These are phyloP conservation scores for Ptychoptera albimana DNA, from an alignment of 2,888 invertebrate species.

Conservation along the genomic window DNA sequence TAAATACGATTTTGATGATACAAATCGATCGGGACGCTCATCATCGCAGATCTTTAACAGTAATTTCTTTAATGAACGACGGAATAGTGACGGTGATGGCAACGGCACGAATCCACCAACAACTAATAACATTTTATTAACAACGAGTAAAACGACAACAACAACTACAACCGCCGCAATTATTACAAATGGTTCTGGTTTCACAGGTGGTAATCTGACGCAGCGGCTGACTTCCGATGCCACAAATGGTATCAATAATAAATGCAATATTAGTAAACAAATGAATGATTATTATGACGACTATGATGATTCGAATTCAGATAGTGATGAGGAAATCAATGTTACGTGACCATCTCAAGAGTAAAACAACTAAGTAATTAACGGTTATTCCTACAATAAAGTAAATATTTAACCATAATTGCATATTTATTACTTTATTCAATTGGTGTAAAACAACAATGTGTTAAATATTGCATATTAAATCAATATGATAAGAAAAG, in stretches of 20 bases:
- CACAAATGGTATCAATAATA: constrained; percentile 4
- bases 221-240: constrained; percentile 10
- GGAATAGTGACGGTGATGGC: constrained; percentile 2
- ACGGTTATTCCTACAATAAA: no score
- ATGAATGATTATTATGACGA: constrained; percentile 30
- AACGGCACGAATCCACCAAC: neutral
- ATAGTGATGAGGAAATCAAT: constrained; percentile 70
- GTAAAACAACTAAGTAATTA: no score
- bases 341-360: constrained; percentile 56
- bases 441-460: no score
- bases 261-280: constrained; percentile 18
- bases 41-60: constrained; percentile 12
- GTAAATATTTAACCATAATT: no score
- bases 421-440: no score
- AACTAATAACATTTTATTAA: neutral
- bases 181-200: constrained; percentile 9
- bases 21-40: constrained; percentile 5
- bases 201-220: neutral
- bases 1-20: constrained; percentile 11
- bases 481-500: no score
- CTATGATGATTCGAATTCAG: constrained; percentile 38
- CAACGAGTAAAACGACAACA: constrained; percentile 22
- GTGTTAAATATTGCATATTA: no score
- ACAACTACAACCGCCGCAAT: constrained; percentile 6
- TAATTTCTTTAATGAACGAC: constrained; percentile 13